Evolutionary conservation across 2,888 invertebrate species (phyloP), one percentile per base, ranked within the genome.

Genomic region (Lithophane ornitopus): DNA sequence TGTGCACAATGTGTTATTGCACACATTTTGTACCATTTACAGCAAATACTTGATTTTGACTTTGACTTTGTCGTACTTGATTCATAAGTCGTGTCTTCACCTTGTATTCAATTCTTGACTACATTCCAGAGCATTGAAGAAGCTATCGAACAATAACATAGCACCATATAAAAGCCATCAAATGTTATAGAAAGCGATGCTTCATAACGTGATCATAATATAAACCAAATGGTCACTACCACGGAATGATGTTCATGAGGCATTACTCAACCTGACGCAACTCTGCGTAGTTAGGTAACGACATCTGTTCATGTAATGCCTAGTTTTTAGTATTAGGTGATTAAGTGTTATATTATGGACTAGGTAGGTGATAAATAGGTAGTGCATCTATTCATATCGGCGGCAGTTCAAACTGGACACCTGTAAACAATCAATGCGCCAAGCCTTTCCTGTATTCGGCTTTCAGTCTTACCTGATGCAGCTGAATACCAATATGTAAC

Each of bases 231-330:
- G 66, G 52, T 74, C 78, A 41, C 73, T 72, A 68, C 44, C 69
- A 72, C 68, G 71, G 66, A 74, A 69, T 75, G 69, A 68, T 69
- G 61, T 82, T 66, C 58, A 74, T 69, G 68, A 65, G 67, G 19
- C 14, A 61, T 81, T 81, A 78, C 71, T 26, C n/a, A 72, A 82
- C 61, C 3, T 14, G 39, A 62, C 68, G 81, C 39, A 78, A 74
- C 59, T 49, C 26, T 16, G n/a, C 34, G 70, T 34, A 66, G 70
- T 62, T 70, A 56, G 63, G 73, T 82, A 78, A 79, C 78, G 14
- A 46, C 82, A 71, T 58, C 8, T 70, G 81, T 39, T 67, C 74
- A 69, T 78, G 56, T 41, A 46, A 71, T 71, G 59, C 26, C 59
- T 82, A 56, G 81, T 74, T 49, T 74, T 49, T 52, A 72, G 76